phyloP scores from a whole-genome alignment of 2,113 vertebrate species.

The Xiphophorus couchianus region DNA sequence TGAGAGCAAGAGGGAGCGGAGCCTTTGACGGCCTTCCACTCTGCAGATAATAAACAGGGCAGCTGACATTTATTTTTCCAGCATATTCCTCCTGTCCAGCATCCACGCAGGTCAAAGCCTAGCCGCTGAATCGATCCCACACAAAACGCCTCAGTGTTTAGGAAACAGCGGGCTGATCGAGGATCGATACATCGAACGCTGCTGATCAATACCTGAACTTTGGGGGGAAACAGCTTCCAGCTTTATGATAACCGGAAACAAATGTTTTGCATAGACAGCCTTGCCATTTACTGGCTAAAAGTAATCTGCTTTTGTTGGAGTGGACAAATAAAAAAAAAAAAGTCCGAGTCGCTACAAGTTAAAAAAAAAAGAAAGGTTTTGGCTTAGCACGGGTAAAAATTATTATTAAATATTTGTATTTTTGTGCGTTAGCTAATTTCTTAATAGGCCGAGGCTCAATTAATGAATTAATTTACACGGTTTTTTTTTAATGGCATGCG shows the following conservation, averaged over 20 bases:
- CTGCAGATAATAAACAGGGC: conserved; percentile 30
- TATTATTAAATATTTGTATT: not conserved
- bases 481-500: not conserved
- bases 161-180: conserved; percentile 61
- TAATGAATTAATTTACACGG: not conserved
- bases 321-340: not conserved
- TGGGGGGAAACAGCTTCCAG: conserved; percentile 31
- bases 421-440: not conserved
- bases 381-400: not conserved
- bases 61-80: conserved; percentile 29
- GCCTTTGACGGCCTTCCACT: conserved; percentile 10
- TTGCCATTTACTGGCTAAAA: not conserved
- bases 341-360: not conserved
- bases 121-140: conserved; percentile 27
- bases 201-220: conserved; percentile 57
- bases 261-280: not conserved
- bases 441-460: not conserved
- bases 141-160: conserved; percentile 56
- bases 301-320: not conserved
- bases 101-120: conserved; percentile 46
- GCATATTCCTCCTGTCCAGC: conserved; percentile 13
- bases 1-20: not conserved
- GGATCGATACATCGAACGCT: conserved; percentile 66
- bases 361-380: not conserved
- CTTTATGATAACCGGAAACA: conserved; percentile 42